Conservation (phyloP, 2,797 vertebrate species). For the Gobionotothen gibberifrons region DNA sequence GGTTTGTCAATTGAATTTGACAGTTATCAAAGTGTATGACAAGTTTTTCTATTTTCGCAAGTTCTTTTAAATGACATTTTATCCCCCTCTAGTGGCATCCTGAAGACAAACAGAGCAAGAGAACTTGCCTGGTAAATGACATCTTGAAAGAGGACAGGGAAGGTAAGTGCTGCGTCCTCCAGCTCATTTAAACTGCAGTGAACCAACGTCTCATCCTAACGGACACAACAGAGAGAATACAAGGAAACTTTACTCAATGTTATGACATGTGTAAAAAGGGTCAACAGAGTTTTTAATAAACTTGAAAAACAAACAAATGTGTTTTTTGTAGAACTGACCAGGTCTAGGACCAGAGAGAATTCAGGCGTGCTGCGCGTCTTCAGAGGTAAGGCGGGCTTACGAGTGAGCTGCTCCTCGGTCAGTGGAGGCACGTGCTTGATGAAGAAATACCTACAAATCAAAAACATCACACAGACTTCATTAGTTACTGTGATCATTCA, state of each 20-base stretch:
- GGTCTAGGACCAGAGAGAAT: slow-evolving; percentile 96
- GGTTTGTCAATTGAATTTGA: background rate
- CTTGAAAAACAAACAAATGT: background rate
- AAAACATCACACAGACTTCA: slow-evolving; percentile 20
- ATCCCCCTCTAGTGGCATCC: slow-evolving; percentile 64
- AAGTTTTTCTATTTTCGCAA: background rate
- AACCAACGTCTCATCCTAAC: slow-evolving; percentile 96
- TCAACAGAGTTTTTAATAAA: background rate
- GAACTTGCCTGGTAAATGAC: slow-evolving; percentile 96
- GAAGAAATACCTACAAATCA: slow-evolving; percentile 93
- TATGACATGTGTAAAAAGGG: background rate
- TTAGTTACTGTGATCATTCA: background rate
- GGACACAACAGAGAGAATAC: background rate
- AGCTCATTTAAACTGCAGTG: slow-evolving; percentile 99
- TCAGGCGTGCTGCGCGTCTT: slow-evolving; percentile 99
- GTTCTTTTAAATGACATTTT: slow-evolving; percentile 6
- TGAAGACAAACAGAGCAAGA: background rate
- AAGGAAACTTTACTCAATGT: background rate
- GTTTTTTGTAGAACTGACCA: slow-evolving; percentile 83
- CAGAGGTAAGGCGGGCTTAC: slow-evolving; percentile 96
- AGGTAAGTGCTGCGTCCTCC: slow-evolving; percentile 98
- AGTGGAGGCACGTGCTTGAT: slow-evolving; percentile 98
- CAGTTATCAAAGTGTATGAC: background rate
- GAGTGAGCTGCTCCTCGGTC: slow-evolving; percentile 97
- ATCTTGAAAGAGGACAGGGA: slow-evolving; percentile 98